A percentile compares a stretch with the other conserved stretches of the same genome.
These are phyloP conservation scores for Guaruba guarouba DNA, from an alignment of 2,113 vertebrate genomes.

Conservation along the genomic window DNA sequence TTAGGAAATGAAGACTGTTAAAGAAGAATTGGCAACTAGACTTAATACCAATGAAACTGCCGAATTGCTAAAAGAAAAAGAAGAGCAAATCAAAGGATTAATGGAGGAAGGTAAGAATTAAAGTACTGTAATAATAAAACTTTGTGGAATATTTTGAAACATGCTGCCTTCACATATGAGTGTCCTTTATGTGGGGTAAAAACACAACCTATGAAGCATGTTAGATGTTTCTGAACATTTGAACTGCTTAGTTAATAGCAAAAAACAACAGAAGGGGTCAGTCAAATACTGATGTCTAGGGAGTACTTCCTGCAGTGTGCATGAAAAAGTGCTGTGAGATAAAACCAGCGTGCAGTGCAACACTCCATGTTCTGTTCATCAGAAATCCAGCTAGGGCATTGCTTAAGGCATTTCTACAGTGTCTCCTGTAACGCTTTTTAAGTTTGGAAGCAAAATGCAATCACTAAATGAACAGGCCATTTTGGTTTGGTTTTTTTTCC, in stretches of 20 bases:
- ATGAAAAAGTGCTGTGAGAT: not conserved
- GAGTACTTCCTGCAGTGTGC: not conserved
- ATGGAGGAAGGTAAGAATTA: constrained; percentile 88
- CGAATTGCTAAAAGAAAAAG: constrained; percentile 93
- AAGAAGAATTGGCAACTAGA: constrained; percentile 90
- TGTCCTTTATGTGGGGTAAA: not conserved
- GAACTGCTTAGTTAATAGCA: not conserved
- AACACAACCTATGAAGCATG: not conserved
- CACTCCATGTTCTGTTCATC: accelerated
- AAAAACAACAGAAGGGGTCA: not conserved
- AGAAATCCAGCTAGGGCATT: not conserved
- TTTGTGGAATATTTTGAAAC: not conserved
- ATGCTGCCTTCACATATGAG: not conserved
- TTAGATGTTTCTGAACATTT: not conserved
- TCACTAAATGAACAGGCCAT: not conserved
- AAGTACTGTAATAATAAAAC: not conserved
- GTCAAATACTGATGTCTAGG: not conserved
- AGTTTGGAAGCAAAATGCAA: not conserved
- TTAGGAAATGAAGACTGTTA: constrained; percentile 91
- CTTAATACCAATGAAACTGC: constrained; percentile 89
- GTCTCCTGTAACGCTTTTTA: not conserved
- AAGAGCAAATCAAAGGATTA: constrained; percentile 95
- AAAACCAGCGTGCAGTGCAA: not conserved
- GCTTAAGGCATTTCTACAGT: not conserved
- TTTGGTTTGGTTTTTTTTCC: not conserved